Percentiles rank a stretch among this genome's conserved stretches.
Evolutionary conservation across 2,797 vertebrate genomes (phyloP).

Genomic region (Amblyopsis hoosieri): DNA sequence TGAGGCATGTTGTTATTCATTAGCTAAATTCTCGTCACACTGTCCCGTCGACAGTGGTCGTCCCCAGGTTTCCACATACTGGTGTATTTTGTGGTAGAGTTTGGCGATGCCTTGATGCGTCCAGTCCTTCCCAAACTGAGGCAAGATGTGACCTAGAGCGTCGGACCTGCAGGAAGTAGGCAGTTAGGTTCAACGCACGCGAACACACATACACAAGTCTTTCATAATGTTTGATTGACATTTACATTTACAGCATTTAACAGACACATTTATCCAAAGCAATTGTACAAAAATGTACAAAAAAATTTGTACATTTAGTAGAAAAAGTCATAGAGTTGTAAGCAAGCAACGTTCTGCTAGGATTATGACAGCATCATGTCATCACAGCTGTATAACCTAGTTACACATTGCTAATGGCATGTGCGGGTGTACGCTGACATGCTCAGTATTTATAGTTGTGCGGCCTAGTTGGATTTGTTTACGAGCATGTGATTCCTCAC

Average conservation of each 20-base stretch:
- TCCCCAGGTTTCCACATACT: constrained; percentile 77
- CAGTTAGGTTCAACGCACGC: not conserved
- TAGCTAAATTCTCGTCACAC: not conserved
- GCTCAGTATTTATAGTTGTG: too few species aligned
- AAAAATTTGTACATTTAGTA: not conserved
- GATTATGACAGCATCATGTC: too few species aligned
- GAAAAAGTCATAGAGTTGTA: too few species aligned
- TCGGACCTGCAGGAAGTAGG: constrained; percentile 82
- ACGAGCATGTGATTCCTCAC: too few species aligned
- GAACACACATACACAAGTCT: not conserved
- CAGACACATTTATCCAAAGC: not conserved
- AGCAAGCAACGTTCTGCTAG: too few species aligned
- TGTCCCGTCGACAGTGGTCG: too few species aligned
- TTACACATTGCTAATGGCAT: too few species aligned
- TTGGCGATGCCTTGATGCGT: constrained; percentile 92
- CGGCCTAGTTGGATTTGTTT: too few species aligned
- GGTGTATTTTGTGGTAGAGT: constrained; percentile 94
- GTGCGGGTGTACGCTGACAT: too few species aligned
- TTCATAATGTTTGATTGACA: not conserved
- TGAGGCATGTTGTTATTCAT: not conserved
- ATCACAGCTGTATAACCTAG: too few species aligned
- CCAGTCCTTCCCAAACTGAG: constrained; percentile 96
- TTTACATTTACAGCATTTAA: too few species aligned
- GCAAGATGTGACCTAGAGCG: constrained; percentile 92
- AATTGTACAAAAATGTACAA: not conserved